Percentiles rank a stretch among this genome's conserved stretches.
These are phyloP conservation scores for Hyposmocoma kahamanoa DNA, from an alignment of 1,140 invertebrate genomes.

Conservation along the genomic window DNA sequence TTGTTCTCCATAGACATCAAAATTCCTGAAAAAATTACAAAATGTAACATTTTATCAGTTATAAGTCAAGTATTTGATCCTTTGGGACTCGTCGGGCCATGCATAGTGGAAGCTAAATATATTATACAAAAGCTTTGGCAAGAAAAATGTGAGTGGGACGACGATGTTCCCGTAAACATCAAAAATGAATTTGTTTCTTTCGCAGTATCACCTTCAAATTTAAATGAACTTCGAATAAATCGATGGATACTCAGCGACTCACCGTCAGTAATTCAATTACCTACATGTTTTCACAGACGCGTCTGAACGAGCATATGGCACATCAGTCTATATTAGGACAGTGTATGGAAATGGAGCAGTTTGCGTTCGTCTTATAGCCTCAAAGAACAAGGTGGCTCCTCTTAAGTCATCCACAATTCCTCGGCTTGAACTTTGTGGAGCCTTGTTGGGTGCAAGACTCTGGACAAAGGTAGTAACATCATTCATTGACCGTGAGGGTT, in stretches of 20 bases:
- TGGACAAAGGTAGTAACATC: not conserved
- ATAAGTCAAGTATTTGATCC: constrained; percentile 33
- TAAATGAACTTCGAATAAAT: constrained; percentile 1
- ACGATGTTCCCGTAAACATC: constrained; percentile 4
- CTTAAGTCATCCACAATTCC: constrained; percentile 23
- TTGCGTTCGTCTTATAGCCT: constrained; percentile 23
- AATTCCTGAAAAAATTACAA: constrained; percentile 31
- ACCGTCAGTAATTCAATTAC: constrained; percentile 16
- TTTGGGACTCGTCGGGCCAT: constrained; percentile 30
- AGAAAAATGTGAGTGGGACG: constrained; percentile 39
- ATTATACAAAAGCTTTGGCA: constrained; percentile 39
- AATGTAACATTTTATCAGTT: constrained; percentile 29
- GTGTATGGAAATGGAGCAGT: constrained; percentile 11
- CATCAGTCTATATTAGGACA: constrained; percentile 26
- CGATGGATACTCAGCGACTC: not conserved
- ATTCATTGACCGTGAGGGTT: not conserved
- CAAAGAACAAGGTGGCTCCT: constrained; percentile 49
- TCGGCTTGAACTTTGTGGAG: constrained; percentile 2
- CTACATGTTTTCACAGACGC: constrained; percentile 36
- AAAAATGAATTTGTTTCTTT: not conserved
- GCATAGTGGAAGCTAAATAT: constrained; percentile 32
- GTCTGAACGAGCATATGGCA: constrained; percentile 23
- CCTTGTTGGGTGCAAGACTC: not conserved
- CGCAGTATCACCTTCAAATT: not conserved
- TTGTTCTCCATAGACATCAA: constrained; percentile 14